Evolutionary conservation across 2,797 vertebrate species (phyloP).

Genomic region (Cuculus canorus): DNA sequence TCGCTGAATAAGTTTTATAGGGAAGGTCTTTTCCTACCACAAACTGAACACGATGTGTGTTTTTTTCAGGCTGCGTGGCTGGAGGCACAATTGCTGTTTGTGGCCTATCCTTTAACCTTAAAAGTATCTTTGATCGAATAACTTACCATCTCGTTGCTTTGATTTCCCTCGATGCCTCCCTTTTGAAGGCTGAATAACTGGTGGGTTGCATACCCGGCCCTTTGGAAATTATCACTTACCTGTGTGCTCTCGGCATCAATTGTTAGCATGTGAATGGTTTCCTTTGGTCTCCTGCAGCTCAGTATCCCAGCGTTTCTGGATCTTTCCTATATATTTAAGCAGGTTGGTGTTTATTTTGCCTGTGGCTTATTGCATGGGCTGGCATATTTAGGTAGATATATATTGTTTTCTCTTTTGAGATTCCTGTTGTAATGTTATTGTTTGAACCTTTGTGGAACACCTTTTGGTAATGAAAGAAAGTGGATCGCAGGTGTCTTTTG

Average conservation of each 20-base stretch:
- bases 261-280: background rate
- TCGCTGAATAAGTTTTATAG: background rate
- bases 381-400: background rate
- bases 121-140: constrained; percentile 30
- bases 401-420: background rate
- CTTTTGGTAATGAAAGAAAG: background rate
- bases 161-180: constrained; percentile 47
- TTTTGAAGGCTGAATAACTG: constrained; percentile 1
- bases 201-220: background rate
- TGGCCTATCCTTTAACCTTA: constrained; percentile 35
- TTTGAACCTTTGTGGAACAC: background rate
- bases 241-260: background rate
- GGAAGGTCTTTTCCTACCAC: background rate
- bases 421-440: background rate
- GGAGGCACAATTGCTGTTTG: constrained; percentile 3
- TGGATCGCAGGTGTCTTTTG: background rate
- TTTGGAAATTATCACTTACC: background rate
- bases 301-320: background rate
- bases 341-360: background rate
- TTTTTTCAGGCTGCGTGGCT: background rate
- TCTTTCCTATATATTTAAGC: background rate
- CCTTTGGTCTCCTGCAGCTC: background rate
- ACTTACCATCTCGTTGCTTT: constrained; percentile 12
- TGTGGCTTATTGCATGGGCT: background rate
- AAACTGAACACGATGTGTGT: background rate